Conservation (phyloP, 2,888 invertebrate species). For the Taphrorychus bicolor region DNA sequence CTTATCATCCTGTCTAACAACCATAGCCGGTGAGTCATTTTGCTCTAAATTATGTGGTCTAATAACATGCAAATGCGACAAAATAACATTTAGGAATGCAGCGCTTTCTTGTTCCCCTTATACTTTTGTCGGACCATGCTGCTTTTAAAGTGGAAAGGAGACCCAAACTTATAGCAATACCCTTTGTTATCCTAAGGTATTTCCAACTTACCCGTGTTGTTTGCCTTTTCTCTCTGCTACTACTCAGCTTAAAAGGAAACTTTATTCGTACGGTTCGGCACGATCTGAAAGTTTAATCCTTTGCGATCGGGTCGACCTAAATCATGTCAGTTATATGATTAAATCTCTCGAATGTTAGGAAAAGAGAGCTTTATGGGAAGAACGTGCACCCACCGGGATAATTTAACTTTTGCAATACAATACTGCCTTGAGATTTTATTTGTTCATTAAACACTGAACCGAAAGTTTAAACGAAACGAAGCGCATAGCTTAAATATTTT, state of each 20-base stretch:
- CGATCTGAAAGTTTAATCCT: constrained; percentile 1
- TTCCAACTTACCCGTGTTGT: background rate
- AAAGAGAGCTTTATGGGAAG: background rate
- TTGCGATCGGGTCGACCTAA: background rate
- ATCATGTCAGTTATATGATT: background rate
- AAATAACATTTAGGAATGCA: background rate
- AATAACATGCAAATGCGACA: too few species aligned
- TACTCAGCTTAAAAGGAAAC: constrained; percentile 6
- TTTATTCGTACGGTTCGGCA: constrained; percentile 5
- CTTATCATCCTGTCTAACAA: too few species aligned
- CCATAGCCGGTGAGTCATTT: too few species aligned
- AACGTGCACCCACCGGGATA: background rate
- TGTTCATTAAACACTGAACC: too few species aligned
- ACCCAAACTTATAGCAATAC: background rate
- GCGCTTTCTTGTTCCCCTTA: background rate
- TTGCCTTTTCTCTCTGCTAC: background rate
- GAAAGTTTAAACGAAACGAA: too few species aligned
- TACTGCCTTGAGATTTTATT: too few species aligned
- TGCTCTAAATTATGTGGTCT: too few species aligned
- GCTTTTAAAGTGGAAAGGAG: constrained; percentile 6
- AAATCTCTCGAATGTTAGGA: background rate
- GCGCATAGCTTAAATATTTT: too few species aligned
- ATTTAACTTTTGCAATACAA: too few species aligned
- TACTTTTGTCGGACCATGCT: background rate
- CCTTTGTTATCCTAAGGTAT: constrained; percentile 4